Base-by-base conservation (phyloP, 1,140 invertebrate genomes). In the Chironomus tepperi region DNA sequence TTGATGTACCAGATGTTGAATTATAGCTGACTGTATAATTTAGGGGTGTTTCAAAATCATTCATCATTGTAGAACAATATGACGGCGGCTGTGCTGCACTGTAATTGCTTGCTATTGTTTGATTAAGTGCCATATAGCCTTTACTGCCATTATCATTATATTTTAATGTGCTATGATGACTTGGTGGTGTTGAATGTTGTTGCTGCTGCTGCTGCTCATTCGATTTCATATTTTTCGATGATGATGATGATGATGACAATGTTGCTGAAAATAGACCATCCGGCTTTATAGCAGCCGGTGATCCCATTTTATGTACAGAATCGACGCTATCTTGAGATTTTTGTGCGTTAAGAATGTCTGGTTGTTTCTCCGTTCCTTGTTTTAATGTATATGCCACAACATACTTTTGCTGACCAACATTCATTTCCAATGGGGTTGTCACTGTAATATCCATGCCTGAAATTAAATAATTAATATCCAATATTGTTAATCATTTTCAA, bases 371-470 rank as follows among this genome's bases (percentile, higher is more conserved):
- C 74, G 81, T 81, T 74, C 81, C 83, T 75, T 85, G 84, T 78
- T 87, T 86, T 75, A 87, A 77, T 12, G 86, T 87, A 76, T 87
- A 87, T 15, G 86, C 86, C 21, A 87, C 86, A 42, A 87, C 86
- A 75, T 87, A 85, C 9, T 86, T 81, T 78, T 87, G 86, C 76
- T 87, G 86, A 1, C 86, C 86, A 6, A 86, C 85, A 75, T 86
- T 86, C 70, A 86, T 87, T 78, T 87, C 86, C 76, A 87, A 78
- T 21, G 82, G 81, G 42, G 81, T 81, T 15, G 81, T 83, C 15
- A 83, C 80, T 42, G 81, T 82, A 64, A 82, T 81, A 77, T 82
- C 78, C 85, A 85, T 84, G 65, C 81, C 81, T 82, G 42, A 47
- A 67, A 75, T 8, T 74, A 73, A 75, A 21, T n/a, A 75, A 67